These are phyloP conservation scores for Nemotelus nigrinus DNA, from an alignment of 2,888 invertebrate genomes.

Conservation along the genomic window DNA sequence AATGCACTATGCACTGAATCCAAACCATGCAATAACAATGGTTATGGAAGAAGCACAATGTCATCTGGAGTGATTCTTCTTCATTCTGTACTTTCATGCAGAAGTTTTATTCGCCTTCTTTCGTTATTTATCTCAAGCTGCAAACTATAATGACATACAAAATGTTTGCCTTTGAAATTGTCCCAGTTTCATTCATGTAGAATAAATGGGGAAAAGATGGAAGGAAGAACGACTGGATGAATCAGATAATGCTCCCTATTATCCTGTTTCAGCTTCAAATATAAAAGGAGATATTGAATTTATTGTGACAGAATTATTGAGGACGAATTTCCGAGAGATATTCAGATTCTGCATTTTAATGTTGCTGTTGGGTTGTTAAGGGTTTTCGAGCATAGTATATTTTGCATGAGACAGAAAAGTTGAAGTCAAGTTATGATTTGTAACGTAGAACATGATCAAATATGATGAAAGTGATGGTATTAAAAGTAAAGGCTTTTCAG, in stretches of 20 bases:
- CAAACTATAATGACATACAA: conserved; percentile 30
- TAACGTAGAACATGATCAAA: too few species aligned
- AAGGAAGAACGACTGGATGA: background rate
- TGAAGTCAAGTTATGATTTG: too few species aligned
- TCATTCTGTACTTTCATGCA: background rate
- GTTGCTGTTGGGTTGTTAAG: too few species aligned
- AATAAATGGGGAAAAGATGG: background rate
- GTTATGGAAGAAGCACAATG: background rate
- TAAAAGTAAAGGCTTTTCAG: too few species aligned
- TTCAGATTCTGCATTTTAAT: too few species aligned
- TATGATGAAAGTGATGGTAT: too few species aligned
- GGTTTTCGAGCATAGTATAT: too few species aligned
- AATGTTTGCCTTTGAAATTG: conserved; percentile 22
- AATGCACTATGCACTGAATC: background rate
- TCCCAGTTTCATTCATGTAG: conserved; percentile 19
- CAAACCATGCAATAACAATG: background rate
- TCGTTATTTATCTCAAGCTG: conserved; percentile 36
- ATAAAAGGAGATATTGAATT: too few species aligned
- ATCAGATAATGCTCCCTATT: background rate
- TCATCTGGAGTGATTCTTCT: background rate
- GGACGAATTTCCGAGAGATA: too few species aligned
- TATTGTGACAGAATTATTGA: too few species aligned
- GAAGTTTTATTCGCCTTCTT: conserved; percentile 10
- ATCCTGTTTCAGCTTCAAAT: too few species aligned
- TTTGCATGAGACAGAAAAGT: too few species aligned